Conservation (phyloP, 2,888 invertebrate species). For the Linyphia triangularis region DNA sequence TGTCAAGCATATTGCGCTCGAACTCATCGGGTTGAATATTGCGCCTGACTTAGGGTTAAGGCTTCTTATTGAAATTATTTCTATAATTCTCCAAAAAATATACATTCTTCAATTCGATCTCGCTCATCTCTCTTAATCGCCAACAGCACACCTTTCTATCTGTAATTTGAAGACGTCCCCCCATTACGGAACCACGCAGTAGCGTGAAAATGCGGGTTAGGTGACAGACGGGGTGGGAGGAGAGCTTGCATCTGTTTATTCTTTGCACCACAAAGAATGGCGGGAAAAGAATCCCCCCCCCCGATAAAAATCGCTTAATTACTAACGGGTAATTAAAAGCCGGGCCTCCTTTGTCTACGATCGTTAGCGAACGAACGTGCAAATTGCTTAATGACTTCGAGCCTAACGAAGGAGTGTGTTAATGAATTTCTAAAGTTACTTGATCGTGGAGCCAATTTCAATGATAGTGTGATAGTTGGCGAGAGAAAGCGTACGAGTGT, state of each 20-base stretch:
- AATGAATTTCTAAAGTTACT: conserved; percentile 36
- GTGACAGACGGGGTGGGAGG: not conserved
- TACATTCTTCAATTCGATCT: too few relatives aligned
- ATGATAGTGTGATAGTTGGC: too few relatives aligned
- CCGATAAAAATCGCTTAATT: conserved; percentile 71
- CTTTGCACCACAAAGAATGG: conserved; percentile 26
- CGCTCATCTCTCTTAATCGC: too few relatives aligned
- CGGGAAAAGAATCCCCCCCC: conserved; percentile 23
- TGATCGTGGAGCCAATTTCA: too few relatives aligned
- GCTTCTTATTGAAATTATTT: too few relatives aligned
- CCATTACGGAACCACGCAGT: not conserved
- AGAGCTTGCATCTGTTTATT: conserved; percentile 51
- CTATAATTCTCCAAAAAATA: too few relatives aligned
- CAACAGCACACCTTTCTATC: not conserved
- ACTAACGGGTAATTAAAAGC: conserved; percentile 69
- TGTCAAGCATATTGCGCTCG: too few relatives aligned
- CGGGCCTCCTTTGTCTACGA: conserved; percentile 54
- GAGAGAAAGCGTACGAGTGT: too few relatives aligned
- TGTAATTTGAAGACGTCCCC: not conserved
- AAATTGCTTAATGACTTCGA: conserved; percentile 66
- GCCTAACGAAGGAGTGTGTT: conserved; percentile 8
- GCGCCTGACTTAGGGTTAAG: too few relatives aligned
- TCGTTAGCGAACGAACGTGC: conserved; percentile 55
- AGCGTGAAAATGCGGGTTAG: conserved; percentile 1
- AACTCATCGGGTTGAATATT: too few relatives aligned